A percentile compares a stretch with the other conserved stretches of the same genome.
These are phyloP conservation scores for Dendronephthya gigantea DNA, from an alignment of 64 coral and sea anemone genomes.

Conservation along the genomic window DNA sequence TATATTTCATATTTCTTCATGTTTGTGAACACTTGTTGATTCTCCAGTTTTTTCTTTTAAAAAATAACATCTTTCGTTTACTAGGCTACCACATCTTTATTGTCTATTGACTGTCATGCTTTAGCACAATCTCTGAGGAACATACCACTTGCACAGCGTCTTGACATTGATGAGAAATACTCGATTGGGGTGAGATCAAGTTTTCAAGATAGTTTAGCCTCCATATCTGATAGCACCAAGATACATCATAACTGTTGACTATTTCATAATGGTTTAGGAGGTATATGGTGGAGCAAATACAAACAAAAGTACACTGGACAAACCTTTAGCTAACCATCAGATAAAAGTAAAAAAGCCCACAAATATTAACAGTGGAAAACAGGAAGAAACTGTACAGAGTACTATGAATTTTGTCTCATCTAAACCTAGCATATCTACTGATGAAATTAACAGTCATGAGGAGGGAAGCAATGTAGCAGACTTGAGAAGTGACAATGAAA, in stretches of 20 bases:
- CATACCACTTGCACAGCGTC: conserved; percentile 40
- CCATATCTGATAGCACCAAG: no score
- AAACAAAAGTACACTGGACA: background rate
- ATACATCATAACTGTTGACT: no score
- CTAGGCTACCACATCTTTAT: conserved; percentile 26
- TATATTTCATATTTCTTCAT: no score
- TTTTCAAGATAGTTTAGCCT: background rate
- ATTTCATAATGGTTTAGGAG: no score
- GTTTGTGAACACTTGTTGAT: no score
- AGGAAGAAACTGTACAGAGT: no score
- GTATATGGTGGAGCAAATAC: background rate
- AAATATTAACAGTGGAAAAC: background rate
- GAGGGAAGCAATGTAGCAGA: background rate
- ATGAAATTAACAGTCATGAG: background rate
- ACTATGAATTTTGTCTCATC: no score
- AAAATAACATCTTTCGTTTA: no score
- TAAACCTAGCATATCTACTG: background rate
- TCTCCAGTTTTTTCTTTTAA: no score
- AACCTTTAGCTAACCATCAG: background rate
- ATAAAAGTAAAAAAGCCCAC: background rate
- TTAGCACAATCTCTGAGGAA: conserved; percentile 43
- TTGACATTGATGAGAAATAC: conserved; percentile 40
- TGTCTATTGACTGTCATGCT: conserved; percentile 39
- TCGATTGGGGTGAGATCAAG: conserved; percentile 5
- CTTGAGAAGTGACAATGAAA: background rate